These are phyloP conservation scores for Agapetus fuscipes DNA, from an alignment of 2,888 invertebrate genomes.

Conservation along the genomic window DNA sequence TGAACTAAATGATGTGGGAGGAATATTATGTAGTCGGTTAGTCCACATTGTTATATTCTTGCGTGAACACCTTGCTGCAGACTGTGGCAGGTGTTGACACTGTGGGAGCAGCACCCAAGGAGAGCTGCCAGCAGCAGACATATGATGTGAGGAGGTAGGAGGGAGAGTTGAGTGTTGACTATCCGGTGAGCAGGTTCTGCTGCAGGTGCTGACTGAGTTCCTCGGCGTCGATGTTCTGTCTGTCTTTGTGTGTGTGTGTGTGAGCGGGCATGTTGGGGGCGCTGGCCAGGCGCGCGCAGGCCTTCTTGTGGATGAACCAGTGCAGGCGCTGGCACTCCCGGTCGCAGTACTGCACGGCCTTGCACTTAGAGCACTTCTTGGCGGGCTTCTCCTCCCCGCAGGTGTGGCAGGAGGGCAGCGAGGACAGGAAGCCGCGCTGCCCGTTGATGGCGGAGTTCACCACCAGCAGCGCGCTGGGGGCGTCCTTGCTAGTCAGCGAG, in stretches of 20 bases:
- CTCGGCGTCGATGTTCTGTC: slow-evolving; percentile 34
- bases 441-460: slow-evolving; percentile 80
- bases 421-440: slow-evolving; percentile 67
- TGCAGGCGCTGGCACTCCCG: slow-evolving; percentile 89
- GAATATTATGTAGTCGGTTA: too few species aligned
- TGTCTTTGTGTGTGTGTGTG: slow-evolving; percentile 19
- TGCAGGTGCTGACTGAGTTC: slow-evolving; percentile 44
- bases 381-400: slow-evolving; percentile 84
- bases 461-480: slow-evolving; percentile 58
- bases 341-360: slow-evolving; percentile 88
- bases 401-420: slow-evolving; percentile 64
- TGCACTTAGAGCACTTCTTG: slow-evolving; percentile 93
- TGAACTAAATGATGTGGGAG: too few species aligned
- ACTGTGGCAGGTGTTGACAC: too few species aligned
- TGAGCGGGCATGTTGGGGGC: slow-evolving; percentile 28
- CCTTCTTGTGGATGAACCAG: slow-evolving; percentile 86
- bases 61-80: too few species aligned
- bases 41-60: too few species aligned
- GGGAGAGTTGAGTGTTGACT: slow-evolving; percentile 3
- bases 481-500: slow-evolving; percentile 65
- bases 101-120: too few species aligned
- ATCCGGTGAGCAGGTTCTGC: slow-evolving; percentile 38
- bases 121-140: too few species aligned
- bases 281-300: slow-evolving; percentile 57
- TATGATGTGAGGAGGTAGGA: too few species aligned